Base-by-base conservation (phyloP, 2,888 invertebrate genomes). In the Drosophila paramelanica region DNA sequence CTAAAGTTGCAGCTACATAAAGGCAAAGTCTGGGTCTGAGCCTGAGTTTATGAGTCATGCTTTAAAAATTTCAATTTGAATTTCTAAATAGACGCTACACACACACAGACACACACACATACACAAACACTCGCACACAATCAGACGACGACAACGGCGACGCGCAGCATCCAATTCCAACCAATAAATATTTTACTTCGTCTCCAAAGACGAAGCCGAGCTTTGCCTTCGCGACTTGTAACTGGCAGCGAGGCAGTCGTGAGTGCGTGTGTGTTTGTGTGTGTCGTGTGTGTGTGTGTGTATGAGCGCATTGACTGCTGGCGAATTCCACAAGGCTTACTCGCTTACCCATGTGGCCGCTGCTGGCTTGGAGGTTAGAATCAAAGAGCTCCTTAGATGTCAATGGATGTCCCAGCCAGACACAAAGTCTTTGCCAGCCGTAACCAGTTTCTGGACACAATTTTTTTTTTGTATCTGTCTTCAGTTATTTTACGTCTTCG, bases 161-260 rank as follows among this genome's bases (percentile, higher is more conserved):
- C 76, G 69, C 75, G 69, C 82, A 85, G 85, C 85, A 82, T 85
- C 85, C 87, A 85, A 85, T 85, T 87, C 77, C 80, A 82, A 80
- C 85, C 82, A 85, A 84, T 85, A 81, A 87, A 87, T 79, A 81
- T 79, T 80, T 77, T 68, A 79, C 70, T 69, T 71, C 72, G 77
- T 66, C 65, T 66, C 77, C 59, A 74, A 80, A 77, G 66, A 58
- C 67, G 70, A 69, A 70, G 77, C 66, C 68, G 83, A 83, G 74
- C 77, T 77, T 77, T 77, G 68, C 68, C 71, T 71, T 72, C 67
- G 52, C 47, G 47, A 73, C 81, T 78, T 79, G 81, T 81, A 81
- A 81, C 67, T 67, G 59, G 14, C 56, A 67, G 66, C 58, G 62
- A 47, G 45, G 57, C 58, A 25, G 33, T 50, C 33, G 59, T 41